Conservation (phyloP, 2,113 vertebrate species). For the Garra rufa region DNA sequence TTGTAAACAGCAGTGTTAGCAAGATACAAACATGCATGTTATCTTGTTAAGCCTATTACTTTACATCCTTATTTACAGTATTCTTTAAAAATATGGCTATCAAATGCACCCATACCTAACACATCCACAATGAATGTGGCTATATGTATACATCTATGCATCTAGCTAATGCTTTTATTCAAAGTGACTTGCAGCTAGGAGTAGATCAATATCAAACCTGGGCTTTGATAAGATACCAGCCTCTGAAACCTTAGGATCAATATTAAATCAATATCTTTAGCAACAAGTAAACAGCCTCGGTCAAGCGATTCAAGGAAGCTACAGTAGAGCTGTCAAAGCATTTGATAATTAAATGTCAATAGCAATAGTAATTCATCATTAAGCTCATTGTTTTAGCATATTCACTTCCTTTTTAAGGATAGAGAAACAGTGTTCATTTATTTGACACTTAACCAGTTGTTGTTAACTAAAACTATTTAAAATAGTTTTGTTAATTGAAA, state of each 20-base stretch:
- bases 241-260: background rate
- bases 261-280: background rate
- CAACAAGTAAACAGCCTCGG: background rate
- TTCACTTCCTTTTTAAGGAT: background rate
- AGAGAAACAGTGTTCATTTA: background rate
- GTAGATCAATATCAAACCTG: background rate
- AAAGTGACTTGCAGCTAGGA: background rate
- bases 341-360: background rate
- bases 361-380: background rate
- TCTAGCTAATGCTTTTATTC: background rate
- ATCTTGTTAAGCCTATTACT: background rate
- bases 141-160: background rate
- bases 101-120: background rate
- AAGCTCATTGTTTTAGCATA: background rate
- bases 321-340: background rate
- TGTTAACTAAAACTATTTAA: background rate
- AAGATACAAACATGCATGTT: background rate
- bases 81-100: conserved; percentile 2
- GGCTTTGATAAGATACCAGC: background rate
- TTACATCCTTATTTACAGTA: conserved; percentile 8
- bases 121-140: background rate
- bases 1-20: conserved; percentile 6
- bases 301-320: background rate
- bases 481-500: background rate
- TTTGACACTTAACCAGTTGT: background rate